Conservation (phyloP, 2,888 invertebrate genomes). For the Liodrosophila aerea region DNA sequence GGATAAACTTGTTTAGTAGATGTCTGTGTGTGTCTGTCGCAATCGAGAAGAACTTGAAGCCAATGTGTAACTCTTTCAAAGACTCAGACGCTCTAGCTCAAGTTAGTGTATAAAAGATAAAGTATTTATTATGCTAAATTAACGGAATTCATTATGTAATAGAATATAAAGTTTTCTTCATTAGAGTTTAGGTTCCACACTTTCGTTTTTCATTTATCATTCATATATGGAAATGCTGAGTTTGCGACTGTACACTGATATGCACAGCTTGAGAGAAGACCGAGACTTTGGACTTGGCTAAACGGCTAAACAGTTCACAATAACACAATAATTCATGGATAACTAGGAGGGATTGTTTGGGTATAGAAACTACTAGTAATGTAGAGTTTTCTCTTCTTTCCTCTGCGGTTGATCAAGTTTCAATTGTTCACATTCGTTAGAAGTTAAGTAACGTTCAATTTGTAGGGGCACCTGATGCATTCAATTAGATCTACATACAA, state of each 20-base stretch:
- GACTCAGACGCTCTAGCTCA: conserved; percentile 37
- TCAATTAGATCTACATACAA: conserved; percentile 48
- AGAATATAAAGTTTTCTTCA: conserved; percentile 18
- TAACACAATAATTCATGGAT: conserved; percentile 19
- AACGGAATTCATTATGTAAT: conserved; percentile 61
- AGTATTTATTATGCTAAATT: conserved; percentile 57
- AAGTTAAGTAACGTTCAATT: conserved; percentile 51
- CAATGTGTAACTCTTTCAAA: conserved; percentile 25
- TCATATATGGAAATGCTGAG: conserved; percentile 48
- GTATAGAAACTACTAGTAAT: conserved; percentile 8
- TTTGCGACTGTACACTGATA: conserved; percentile 51
- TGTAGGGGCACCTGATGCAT: conserved; percentile 20
- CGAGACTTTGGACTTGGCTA: conserved; percentile 48
- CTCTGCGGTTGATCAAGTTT: conserved; percentile 39
- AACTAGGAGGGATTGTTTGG: background rate
- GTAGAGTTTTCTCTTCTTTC: conserved; percentile 42
- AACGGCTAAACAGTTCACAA: conserved; percentile 32
- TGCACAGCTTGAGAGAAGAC: conserved; percentile 61
- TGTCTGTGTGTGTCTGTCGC: conserved; percentile 15
- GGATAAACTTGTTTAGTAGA: conserved; percentile 30
- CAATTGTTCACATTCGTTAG: conserved; percentile 48
- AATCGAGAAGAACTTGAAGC: conserved; percentile 33
- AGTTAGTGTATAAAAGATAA: conserved; percentile 35
- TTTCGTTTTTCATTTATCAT: conserved; percentile 25
- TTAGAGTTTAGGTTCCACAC: conserved; percentile 25